Base-by-base conservation (phyloP, 2,888 invertebrate genomes). In the Drosophila parthenogenetica region DNA sequence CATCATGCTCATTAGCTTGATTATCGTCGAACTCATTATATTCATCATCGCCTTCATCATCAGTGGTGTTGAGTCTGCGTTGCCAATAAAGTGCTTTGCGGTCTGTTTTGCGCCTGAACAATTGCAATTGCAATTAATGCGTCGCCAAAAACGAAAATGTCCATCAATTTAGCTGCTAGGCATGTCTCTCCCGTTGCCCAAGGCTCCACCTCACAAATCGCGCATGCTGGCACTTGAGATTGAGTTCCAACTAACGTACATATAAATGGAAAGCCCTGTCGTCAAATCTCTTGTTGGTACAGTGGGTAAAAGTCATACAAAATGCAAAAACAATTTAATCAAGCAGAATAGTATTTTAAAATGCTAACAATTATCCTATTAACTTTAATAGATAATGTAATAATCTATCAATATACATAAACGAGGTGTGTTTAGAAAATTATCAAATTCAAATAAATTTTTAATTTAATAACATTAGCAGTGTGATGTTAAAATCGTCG, bases 101-200 rank as follows among this genome's bases (percentile, higher is more conserved):
- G 70, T 78, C 76, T 75, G 83, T 63, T 87, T 82, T 61, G 73
- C 77, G 55, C 58, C 70, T 67, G 64, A 79, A 72, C 87, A 87
- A 87, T 82, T 79, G 80, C 78, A 79, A 60, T 82, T 80, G 78
- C 69, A 75, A 73, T 75, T 75, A 78, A 75, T 75, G 81, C 80
- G 66, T 53, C 77, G 69, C 62, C 71, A 76, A 72, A 70, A 70
- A 69, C 73, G 71, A 80, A 77, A 73, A 77, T 75, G 83, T 77
- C 75, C 87, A 83, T 88, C 84, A 87, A 81, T 82, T 82, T 74
- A 62, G 58, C 75, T 60, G 59, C 32, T 19, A 32, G n/a, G 32
- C 32, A 14, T 50, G 4, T 7, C n/a, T 13, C 16, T 51, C 32
- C 43, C 49, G 32, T 35, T 35, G 5, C 35, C 35, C 13, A 13